phyloP scores from a whole-genome alignment of 2,888 invertebrate species.

The Trimorus sp. region DNA sequence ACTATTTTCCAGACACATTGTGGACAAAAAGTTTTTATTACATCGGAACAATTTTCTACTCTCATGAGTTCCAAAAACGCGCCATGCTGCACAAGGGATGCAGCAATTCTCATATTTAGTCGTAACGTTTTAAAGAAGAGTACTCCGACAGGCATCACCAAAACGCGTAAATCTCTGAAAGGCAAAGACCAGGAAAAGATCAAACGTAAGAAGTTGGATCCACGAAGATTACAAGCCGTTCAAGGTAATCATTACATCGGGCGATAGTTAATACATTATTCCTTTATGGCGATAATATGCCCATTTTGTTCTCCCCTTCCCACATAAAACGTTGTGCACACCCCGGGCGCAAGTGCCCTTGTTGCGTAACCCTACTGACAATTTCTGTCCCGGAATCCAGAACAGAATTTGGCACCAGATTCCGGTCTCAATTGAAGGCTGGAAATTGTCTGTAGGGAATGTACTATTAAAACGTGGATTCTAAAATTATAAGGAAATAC shows the following conservation, averaged over 20 bases:
- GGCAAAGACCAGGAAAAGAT: background rate
- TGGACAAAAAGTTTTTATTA: constrained; percentile 6
- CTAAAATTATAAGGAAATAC: too few relatives aligned
- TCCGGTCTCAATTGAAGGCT: too few relatives aligned
- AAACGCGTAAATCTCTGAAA: background rate
- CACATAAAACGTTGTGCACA: too few relatives aligned
- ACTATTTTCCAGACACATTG: constrained; percentile 18
- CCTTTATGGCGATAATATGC: too few relatives aligned
- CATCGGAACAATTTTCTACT: background rate
- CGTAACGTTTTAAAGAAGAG: constrained; percentile 11
- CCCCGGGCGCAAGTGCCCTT: too few relatives aligned
- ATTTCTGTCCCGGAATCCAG: too few relatives aligned
- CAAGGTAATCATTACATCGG: constrained; percentile 8
- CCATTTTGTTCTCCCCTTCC: too few relatives aligned
- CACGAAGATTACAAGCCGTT: constrained; percentile 18
- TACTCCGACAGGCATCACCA: constrained; percentile 9
- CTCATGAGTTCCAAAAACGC: constrained; percentile 13
- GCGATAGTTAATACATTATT: too few relatives aligned
- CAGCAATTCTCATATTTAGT: constrained; percentile 14
- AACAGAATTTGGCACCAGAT: too few relatives aligned
- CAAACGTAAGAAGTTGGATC: constrained; percentile 20
- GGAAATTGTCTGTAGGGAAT: too few relatives aligned
- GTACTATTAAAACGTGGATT: too few relatives aligned
- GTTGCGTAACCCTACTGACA: too few relatives aligned
- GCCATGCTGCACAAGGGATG: constrained; percentile 7